Percentiles rank a stretch among this genome's conserved stretches.
phyloP scores from a whole-genome alignment of 2,113 vertebrate species.

The Nothoprocta pentlandii region DNA sequence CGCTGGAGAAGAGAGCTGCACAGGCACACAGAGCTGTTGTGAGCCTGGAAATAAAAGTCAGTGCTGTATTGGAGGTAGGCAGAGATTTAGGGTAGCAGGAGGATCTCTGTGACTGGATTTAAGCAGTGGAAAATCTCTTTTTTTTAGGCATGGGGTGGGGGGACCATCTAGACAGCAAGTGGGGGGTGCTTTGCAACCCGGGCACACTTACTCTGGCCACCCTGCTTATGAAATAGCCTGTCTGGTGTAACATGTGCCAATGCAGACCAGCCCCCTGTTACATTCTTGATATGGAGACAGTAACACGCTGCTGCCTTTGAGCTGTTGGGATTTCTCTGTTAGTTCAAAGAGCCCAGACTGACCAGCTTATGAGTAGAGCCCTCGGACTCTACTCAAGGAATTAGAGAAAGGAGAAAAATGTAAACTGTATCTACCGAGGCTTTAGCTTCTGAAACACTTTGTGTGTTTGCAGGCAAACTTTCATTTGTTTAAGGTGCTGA shows the following conservation, averaged over 20 bases:
- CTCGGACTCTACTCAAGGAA: too few species aligned
- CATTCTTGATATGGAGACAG: fast-evolving
- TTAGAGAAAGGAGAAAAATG: neutral
- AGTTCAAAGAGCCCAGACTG: neutral
- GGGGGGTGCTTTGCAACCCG: neutral
- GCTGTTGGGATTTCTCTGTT: neutral
- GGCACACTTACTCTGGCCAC: neutral
- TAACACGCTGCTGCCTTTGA: neutral
- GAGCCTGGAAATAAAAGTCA: neutral
- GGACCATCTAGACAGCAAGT: neutral
- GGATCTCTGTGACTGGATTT: neutral
- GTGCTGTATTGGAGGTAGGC: neutral
- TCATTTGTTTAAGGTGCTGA: neutral
- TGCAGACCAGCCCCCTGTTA: neutral
- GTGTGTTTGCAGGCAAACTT: neutral
- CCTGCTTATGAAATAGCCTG: neutral
- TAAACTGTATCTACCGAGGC: neutral
- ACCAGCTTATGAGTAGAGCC: neutral
- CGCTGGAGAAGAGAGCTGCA: neutral
- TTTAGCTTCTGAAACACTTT: neutral
- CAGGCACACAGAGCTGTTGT: neutral
- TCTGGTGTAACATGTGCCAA: neutral
- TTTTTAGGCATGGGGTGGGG: neutral
- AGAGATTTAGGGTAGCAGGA: neutral
- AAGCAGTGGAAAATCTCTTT: neutral